These are phyloP conservation scores for Chaetura pelagica DNA, from an alignment of 2,113 vertebrate species.

Conservation along the genomic window DNA sequence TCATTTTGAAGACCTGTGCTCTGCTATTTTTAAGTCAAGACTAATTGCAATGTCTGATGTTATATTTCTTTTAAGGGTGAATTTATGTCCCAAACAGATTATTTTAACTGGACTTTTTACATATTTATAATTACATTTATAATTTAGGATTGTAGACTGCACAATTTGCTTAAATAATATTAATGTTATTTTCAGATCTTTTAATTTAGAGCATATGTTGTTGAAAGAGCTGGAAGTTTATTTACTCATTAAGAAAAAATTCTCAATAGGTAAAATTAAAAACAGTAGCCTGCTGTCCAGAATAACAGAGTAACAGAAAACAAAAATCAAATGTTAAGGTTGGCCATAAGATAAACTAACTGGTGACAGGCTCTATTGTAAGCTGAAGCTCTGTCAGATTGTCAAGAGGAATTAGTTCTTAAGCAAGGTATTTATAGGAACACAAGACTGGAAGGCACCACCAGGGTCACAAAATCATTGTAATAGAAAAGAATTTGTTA, in stretches of 20 bases:
- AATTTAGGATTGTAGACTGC: background rate
- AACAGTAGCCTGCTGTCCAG: background rate
- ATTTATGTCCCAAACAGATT: background rate
- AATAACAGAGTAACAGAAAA: background rate
- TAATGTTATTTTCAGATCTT: background rate
- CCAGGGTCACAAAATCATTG: conserved; percentile 34
- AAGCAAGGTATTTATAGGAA: conserved; percentile 64
- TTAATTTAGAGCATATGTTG: background rate
- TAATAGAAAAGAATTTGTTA: conserved; percentile 43
- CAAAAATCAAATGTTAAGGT: conserved; percentile 14
- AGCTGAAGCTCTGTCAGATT: conserved; percentile 17
- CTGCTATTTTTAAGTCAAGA: background rate
- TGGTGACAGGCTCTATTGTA: background rate
- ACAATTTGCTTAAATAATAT: background rate
- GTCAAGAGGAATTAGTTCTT: conserved; percentile 57
- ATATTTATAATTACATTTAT: background rate
- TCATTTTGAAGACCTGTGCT: background rate
- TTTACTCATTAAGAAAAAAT: background rate
- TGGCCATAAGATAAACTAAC: conserved; percentile 28
- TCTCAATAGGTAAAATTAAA: background rate
- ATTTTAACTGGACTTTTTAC: background rate
- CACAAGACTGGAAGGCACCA: conserved; percentile 49
- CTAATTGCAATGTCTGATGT: background rate
- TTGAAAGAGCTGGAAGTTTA: background rate
- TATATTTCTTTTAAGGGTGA: background rate